Evolutionary conservation across 2,888 invertebrate genomes (phyloP), one percentile per base, ranked within the genome.

Genomic region (Choreutis nemorana): DNA sequence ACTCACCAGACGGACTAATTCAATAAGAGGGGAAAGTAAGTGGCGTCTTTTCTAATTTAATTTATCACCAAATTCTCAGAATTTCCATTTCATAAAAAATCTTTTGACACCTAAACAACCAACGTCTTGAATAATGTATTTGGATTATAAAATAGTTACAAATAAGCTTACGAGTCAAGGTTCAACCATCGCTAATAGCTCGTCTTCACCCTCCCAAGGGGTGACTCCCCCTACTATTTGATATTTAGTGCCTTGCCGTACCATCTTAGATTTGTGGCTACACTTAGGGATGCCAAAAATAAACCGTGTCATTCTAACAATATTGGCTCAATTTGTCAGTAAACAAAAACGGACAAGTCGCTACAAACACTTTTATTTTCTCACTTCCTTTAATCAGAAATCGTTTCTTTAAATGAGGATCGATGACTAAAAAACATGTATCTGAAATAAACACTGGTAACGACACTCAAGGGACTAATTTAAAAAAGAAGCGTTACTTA

Each of bases 211-310:
- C 62, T 55, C 48, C 43, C 41, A 27, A 42, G 51, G 59, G 62
- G 55, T 45, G 36, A 41, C 40, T 43, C 44, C 50, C 53, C 62
- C 60, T 47, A 52, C 52, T 48, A 53, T 54, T 56, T 53, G 57
- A 64, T 67, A 72, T 71, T 72, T 72, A 72, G 63, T 62, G 51
- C 72, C 73, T 68, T 60, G 65, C 57, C 61, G 75, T 73, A 67
- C 72, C 72, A 73, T 71, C 73, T 72, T 57, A 67, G 68, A 75
- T 66, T 71, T 67, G 64, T 68, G 61, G 58, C 55, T 53, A 52
- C 62, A 62, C 60, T 65, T 54, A 60, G 48, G 51, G 45, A 59
- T 40, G 44, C 41, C 52, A 42, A 45, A 51, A 52, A 54, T 50
- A 51, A n/a, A 37, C 41, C 45, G 32, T 45, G 49, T 49, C 49